phyloP scores from a whole-genome alignment of 2,113 vertebrate genomes.

The Gallinago media region DNA sequence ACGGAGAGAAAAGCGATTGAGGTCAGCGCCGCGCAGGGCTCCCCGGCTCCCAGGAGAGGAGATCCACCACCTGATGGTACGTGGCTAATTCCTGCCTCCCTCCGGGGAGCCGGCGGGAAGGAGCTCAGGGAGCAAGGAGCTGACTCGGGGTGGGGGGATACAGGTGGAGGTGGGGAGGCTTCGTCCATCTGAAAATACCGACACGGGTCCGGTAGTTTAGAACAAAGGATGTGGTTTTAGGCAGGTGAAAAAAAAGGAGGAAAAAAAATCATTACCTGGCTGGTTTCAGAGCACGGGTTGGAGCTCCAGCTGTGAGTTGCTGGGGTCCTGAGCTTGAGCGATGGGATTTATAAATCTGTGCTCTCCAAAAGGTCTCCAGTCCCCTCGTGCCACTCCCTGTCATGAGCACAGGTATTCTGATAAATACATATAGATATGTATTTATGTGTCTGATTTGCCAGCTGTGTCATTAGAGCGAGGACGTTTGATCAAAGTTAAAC shows the following conservation, averaged over 20 bases:
- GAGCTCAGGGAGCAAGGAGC: neutral
- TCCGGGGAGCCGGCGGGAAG: neutral
- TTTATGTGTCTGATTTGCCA: too few relatives aligned
- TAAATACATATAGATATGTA: too few relatives aligned
- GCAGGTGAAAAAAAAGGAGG: neutral
- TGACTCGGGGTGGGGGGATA: neutral
- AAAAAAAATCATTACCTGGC: neutral
- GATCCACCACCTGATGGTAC: conserved; percentile 74
- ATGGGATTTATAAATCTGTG: too few relatives aligned
- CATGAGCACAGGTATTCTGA: neutral
- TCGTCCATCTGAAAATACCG: neutral
- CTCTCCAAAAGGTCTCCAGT: fast-evolving
- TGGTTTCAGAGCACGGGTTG: neutral
- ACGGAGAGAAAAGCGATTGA: conserved; percentile 65
- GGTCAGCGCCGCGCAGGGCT: conserved; percentile 54
- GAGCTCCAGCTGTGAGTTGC: neutral
- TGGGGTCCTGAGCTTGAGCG: neutral
- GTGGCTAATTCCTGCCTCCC: conserved; percentile 72
- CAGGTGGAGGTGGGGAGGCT: neutral
- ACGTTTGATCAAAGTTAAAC: fast-evolving
- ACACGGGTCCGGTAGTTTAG: fast-evolving
- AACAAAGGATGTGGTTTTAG: neutral
- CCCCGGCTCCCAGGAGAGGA: conserved; percentile 47
- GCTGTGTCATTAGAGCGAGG: fast-evolving
- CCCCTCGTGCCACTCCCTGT: neutral